A percentile compares a stretch with the other conserved stretches of the same genome.
phyloP scores from a whole-genome alignment of 2,888 invertebrate species.

The Ferrisia virgata region DNA sequence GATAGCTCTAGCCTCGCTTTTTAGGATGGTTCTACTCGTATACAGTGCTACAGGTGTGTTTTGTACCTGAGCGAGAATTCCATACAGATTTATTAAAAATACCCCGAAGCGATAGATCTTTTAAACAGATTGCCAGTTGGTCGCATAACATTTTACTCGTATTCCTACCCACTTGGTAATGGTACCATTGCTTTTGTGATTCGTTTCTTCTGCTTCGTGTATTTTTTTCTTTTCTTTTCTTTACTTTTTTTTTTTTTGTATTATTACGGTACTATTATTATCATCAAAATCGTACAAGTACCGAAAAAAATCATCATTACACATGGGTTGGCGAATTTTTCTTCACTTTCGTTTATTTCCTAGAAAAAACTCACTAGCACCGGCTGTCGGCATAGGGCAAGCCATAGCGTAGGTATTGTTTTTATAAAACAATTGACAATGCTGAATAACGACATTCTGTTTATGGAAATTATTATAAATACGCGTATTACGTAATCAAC shows the following conservation, averaged over 20 bases:
- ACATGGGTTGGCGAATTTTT: neutral
- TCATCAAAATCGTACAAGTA: neutral
- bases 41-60: neutral
- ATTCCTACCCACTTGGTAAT: constrained; percentile 12
- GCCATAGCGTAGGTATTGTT: neutral
- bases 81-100: constrained; percentile 26
- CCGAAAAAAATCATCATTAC: neutral
- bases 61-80: constrained; percentile 30
- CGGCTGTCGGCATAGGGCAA: too few species aligned
- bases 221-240: neutral
- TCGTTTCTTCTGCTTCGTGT: neutral
- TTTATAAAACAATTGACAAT: constrained; percentile 2
- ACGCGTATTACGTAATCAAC: neutral
- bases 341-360: constrained; percentile 8
- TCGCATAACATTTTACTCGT: neutral
- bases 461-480: constrained; percentile 17
- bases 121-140: neutral
- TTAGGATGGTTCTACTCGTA: neutral
- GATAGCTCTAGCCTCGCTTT: neutral
- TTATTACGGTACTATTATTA: neutral
- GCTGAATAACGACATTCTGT: neutral
- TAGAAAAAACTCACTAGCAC: neutral
- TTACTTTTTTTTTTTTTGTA: neutral
- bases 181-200: neutral
- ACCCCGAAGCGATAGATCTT: neutral